These are phyloP conservation scores for Phocides pigmalion DNA, from an alignment of 1,140 invertebrate species.

Conservation along the genomic window DNA sequence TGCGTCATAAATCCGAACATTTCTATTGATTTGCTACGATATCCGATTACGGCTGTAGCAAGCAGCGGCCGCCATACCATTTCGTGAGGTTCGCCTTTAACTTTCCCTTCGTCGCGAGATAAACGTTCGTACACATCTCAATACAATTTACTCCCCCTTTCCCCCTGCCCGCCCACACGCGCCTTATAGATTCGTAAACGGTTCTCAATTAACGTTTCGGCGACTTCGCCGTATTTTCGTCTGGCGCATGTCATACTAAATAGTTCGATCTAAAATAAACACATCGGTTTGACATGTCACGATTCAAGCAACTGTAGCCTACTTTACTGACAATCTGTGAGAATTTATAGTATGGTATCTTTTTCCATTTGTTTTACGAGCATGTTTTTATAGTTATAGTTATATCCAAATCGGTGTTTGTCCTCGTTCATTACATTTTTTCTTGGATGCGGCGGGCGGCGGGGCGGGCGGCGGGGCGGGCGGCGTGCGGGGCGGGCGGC, in stretches of 20 bases:
- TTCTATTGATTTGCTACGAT: constrained; percentile 9
- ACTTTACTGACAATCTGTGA: not conserved
- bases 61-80: not conserved
- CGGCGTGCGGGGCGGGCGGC: too few relatives aligned
- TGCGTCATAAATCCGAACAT: constrained; percentile 11
- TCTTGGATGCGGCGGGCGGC: too few relatives aligned
- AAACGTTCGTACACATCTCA: constrained; percentile 17
- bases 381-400: not conserved
- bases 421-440: not conserved
- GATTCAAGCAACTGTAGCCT: not conserved
- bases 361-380: not conserved
- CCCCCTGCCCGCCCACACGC: not conserved
- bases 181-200: not conserved
- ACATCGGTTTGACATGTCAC: not conserved
- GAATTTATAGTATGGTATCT: not conserved
- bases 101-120: constrained; percentile 10
- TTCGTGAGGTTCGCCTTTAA: not conserved
- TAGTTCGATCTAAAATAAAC: not conserved
- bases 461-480: too few relatives aligned
- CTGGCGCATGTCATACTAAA: not conserved
- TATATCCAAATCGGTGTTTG: not conserved
- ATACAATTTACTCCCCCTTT: not conserved
- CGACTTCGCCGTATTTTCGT: not conserved
- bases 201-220: constrained; percentile 9
- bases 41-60: constrained; percentile 7